Percentiles rank a stretch among this genome's conserved stretches.
Evolutionary conservation across 2,888 invertebrate genomes (phyloP).

Genomic region (Apocheima hispidaria): DNA sequence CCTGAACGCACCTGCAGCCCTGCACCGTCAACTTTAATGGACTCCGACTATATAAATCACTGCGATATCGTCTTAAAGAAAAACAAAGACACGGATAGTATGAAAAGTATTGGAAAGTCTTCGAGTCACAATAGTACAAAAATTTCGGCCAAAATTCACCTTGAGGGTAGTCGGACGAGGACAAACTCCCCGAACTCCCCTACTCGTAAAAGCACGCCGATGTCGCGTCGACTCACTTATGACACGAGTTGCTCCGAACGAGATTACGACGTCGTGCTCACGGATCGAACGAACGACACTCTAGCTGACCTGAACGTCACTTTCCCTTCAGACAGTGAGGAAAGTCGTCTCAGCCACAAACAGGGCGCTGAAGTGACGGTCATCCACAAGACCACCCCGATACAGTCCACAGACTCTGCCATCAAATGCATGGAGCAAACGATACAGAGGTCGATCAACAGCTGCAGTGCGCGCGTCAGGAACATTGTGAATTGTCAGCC

Average conservation of each 20-base stretch:
- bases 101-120: constrained; percentile 56
- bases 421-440: constrained; percentile 59
- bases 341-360: constrained; percentile 44
- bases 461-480: constrained; percentile 19
- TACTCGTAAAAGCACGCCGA: constrained; percentile 24
- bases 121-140: constrained; percentile 47
- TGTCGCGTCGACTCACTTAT: constrained; percentile 67
- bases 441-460: constrained; percentile 59
- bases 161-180: constrained; percentile 58
- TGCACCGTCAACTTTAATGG: constrained; percentile 62
- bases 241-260: constrained; percentile 70
- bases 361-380: constrained; percentile 43
- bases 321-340: constrained; percentile 76
- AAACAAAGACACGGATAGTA: constrained; percentile 68
- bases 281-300: constrained; percentile 82
- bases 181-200: constrained; percentile 70
- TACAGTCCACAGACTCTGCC: constrained; percentile 53
- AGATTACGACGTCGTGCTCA: constrained; percentile 70
- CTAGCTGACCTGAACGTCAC: constrained; percentile 80
- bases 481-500: constrained; percentile 47
- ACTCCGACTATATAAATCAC: constrained; percentile 69
- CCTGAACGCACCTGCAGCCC: constrained; percentile 57
- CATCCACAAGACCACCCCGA: constrained; percentile 43
- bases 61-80: constrained; percentile 71
- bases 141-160: constrained; percentile 45